Evolutionary conservation across 2,797 vertebrate genomes (phyloP).

Genomic region (Oreonectes daqikongensis): DNA sequence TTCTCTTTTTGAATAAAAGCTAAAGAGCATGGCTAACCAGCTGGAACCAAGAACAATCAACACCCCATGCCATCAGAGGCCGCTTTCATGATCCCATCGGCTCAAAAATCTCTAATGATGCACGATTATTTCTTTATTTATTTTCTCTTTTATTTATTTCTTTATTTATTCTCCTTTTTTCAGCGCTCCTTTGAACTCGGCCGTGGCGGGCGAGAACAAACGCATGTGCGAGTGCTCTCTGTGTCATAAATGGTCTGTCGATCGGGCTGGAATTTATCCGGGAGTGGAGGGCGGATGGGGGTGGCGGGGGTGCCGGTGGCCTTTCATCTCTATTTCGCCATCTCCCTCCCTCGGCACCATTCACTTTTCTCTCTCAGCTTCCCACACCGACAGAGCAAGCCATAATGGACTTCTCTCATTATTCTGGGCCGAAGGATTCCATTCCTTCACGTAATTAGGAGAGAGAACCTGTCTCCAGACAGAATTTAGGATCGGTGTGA

Average conservation of each 20-base stretch:
- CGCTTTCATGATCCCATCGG: constrained; percentile 42
- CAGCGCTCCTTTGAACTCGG: constrained; percentile 49
- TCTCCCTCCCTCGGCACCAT: constrained; percentile 57
- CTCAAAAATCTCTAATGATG: constrained; percentile 50
- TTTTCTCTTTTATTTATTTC: constrained; percentile 48
- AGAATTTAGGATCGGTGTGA: constrained; percentile 44
- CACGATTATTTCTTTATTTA: constrained; percentile 58
- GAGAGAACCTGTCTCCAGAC: constrained; percentile 32
- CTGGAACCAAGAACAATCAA: constrained; percentile 53
- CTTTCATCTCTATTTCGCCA: constrained; percentile 66
- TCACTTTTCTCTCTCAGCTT: constrained; percentile 60
- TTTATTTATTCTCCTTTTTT: constrained; percentile 45
- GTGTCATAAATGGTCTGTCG: constrained; percentile 61
- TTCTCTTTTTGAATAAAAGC: constrained; percentile 42
- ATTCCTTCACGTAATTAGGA: constrained; percentile 54
- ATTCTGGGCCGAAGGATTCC: constrained; percentile 48
- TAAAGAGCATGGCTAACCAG: constrained; percentile 55
- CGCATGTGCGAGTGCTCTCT: constrained; percentile 56
- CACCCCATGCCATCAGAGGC: constrained; percentile 30
- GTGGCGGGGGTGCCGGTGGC: constrained; percentile 18
- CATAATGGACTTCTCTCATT: constrained; percentile 65
- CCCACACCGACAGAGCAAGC: constrained; percentile 52
- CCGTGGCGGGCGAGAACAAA: constrained; percentile 48
- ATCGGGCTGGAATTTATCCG: constrained; percentile 67
- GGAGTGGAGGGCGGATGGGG: constrained; percentile 49